Base-by-base conservation (phyloP, 2,113 vertebrate genomes). In the Numida meleagris region DNA sequence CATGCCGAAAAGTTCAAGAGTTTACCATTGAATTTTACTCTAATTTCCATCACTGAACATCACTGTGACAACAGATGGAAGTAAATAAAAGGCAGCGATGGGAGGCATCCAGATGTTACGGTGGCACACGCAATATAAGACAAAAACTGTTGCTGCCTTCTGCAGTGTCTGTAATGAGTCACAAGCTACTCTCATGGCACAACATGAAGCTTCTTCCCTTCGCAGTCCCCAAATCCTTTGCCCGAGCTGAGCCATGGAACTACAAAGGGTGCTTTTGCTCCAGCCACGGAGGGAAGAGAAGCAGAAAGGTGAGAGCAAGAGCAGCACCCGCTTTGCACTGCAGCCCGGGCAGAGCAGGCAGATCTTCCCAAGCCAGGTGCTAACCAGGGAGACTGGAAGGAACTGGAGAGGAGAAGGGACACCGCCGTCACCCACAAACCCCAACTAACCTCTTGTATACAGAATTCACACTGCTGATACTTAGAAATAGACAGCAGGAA, bases 21-120 rank as follows among this genome's bases (percentile, higher is more conserved):
- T 4, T 72, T 90, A 83, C 43, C 46, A 74, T 0, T 53, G 57
- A 58, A 58, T 45, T 85, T 82, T 40, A 38, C 14, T 76, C 67
- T 48, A 3, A 83, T 59, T 53, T 91, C 38, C 17, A 42, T 27
- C 59, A 42, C 19, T 15, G 31, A n/a, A n/a, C n/a, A n/a, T n/a
- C n/a, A 19, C 58, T 10, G 1, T 13, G 34, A 33, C 43, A 70
- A 77, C 27, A 62, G 38, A 74, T 0, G 33, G 48, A 80, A 73
- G 68, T 14, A 18, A 88, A 25, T 1, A 19, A 2, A 36, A n/a
- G 55, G 53, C 24, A 58, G n/a, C 72, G 57, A 18, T 1, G 16
- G 46, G 46, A 87, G 34, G 21, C 0, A 0, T 51, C 51, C 40
- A 43, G 62, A 14, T 45, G 24, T 70, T 59, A 66, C 0, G 0